A percentile compares a stretch with the other conserved stretches of the same genome.
phyloP scores from a whole-genome alignment of 2,113 vertebrate genomes.

The Xiphorhynchus elegans region DNA sequence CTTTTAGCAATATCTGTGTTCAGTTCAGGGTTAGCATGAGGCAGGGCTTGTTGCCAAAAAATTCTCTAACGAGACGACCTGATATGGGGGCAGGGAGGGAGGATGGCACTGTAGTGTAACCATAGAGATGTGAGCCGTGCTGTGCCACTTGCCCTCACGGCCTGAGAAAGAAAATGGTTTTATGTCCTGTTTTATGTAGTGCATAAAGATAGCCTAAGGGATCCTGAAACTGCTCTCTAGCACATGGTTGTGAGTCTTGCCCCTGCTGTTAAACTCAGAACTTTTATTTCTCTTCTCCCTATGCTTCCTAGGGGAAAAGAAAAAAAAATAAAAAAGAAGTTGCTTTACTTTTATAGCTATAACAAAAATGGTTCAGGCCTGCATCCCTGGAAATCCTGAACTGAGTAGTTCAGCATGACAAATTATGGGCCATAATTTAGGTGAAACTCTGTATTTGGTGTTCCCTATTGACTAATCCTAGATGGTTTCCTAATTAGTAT shows the following conservation, averaged over 20 bases:
- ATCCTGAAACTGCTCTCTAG: neutral
- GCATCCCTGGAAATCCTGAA: neutral
- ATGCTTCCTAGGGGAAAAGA: neutral
- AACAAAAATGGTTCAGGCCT: neutral
- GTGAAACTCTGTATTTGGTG: neutral
- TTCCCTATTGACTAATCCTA: neutral
- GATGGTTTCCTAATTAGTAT: neutral
- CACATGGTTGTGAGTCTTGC: neutral
- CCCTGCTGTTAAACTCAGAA: neutral
- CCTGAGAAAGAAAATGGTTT: neutral
- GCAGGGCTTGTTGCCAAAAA: neutral
- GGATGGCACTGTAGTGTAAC: neutral
- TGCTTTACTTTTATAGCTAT: neutral
- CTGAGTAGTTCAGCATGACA: neutral
- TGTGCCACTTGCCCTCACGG: neutral
- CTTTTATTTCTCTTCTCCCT: neutral
- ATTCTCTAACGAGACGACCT: neutral
- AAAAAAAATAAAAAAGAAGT: neutral
- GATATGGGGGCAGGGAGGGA: neutral
- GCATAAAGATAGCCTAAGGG: neutral
- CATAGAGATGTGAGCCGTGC: neutral
- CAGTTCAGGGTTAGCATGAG: neutral
- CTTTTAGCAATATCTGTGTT: neutral
- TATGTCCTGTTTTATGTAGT: neutral
- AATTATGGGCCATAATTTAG: neutral